A percentile compares a stretch with the other conserved stretches of the same genome.
phyloP scores from a whole-genome alignment of 2,113 vertebrate genomes.

The Platichthys stellatus region DNA sequence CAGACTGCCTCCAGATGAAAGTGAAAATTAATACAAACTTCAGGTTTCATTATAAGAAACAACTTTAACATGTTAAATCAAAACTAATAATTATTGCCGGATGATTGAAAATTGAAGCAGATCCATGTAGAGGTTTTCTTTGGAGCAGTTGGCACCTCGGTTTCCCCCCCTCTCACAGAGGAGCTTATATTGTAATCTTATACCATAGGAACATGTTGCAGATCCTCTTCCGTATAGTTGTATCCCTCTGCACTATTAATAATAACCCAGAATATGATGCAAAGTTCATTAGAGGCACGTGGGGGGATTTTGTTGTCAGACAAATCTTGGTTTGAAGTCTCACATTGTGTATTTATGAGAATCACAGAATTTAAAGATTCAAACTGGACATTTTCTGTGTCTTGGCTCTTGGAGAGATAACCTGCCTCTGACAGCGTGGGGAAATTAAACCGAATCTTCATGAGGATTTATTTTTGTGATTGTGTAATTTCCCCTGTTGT shows the following conservation, averaged over 20 bases:
- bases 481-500: not conserved
- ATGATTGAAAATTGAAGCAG: not conserved
- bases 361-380: not conserved
- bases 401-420: not conserved
- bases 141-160: conserved; percentile 48
- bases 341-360: too few species aligned
- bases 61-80: conserved; percentile 44
- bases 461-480: not conserved
- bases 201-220: conserved; percentile 56
- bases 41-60: conserved; percentile 23
- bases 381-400: not conserved
- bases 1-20: not conserved
- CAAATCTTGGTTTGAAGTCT: too few species aligned
- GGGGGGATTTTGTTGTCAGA: not conserved
- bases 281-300: not conserved
- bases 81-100: conserved; percentile 8
- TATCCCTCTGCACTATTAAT: not conserved
- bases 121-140: not conserved
- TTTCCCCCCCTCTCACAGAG: conserved; percentile 58
- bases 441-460: not conserved
- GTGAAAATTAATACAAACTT: conserved; percentile 45
- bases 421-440: not conserved
- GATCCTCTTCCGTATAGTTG: conserved; percentile 32
- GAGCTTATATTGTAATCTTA: conserved; percentile 60
- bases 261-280: not conserved